phyloP scores from a whole-genome alignment of 2,888 invertebrate species.

The Polydrusus tereticollis region DNA sequence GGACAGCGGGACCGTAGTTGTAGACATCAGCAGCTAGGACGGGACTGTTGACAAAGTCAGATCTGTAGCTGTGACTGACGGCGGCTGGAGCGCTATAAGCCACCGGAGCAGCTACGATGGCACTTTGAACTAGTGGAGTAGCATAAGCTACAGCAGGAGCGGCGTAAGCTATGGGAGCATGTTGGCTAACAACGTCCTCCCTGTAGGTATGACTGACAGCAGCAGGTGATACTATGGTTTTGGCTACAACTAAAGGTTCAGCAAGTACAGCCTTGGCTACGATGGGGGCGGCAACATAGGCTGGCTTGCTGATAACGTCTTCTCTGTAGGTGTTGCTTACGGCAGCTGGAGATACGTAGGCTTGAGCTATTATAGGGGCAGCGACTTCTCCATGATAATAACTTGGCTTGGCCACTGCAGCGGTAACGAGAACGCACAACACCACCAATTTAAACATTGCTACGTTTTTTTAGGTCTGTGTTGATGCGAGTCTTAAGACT shows the following conservation, averaged over 20 bases:
- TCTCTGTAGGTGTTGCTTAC: slow-evolving; percentile 54
- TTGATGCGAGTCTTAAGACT: slow-evolving; percentile 52
- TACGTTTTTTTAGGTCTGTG: slow-evolving; percentile 56
- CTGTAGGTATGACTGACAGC: slow-evolving; percentile 49
- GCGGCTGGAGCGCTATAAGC: slow-evolving; percentile 14
- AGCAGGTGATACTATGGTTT: slow-evolving; percentile 30
- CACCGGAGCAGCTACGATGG: slow-evolving; percentile 30
- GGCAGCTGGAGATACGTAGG: slow-evolving; percentile 45
- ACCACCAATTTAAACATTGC: slow-evolving; percentile 63
- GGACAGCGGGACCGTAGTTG: not conserved
- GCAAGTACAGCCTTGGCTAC: slow-evolving; percentile 18
- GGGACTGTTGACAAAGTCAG: slow-evolving; percentile 53
- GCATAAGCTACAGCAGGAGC: slow-evolving; percentile 26
- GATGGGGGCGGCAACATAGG: slow-evolving; percentile 45
- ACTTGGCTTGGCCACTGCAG: slow-evolving; percentile 66
- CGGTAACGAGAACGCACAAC: slow-evolving; percentile 73
- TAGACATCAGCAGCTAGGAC: not conserved
- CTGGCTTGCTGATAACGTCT: slow-evolving; percentile 53
- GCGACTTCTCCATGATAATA: slow-evolving; percentile 24
- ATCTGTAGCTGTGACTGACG: slow-evolving; percentile 53
- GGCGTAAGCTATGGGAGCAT: slow-evolving; percentile 44
- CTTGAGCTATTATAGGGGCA: slow-evolving; percentile 32
- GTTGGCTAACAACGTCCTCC: slow-evolving; percentile 52
- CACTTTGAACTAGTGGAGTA: slow-evolving; percentile 6
- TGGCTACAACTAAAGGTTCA: slow-evolving; percentile 47